Conservation (phyloP, 1,140 invertebrate genomes). For the Hycleus phaleratus region DNA sequence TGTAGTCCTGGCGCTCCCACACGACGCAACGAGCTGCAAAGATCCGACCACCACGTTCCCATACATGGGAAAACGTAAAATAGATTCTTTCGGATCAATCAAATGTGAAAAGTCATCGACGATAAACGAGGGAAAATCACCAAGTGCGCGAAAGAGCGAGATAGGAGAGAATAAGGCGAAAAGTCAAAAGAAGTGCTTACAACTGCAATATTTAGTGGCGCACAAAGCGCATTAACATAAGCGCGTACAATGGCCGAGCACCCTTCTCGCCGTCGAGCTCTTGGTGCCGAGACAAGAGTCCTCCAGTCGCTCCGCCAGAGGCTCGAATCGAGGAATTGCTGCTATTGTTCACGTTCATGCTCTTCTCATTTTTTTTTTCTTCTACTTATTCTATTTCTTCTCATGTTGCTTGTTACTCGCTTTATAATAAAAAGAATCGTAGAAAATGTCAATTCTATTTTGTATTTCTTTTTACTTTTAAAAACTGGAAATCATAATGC, state of each 20-base stretch:
- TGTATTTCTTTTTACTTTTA: too few species aligned
- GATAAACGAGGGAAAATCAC: too few species aligned
- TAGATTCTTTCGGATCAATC: too few species aligned
- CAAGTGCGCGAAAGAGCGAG: too few species aligned
- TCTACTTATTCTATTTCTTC: not conserved
- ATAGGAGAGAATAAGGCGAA: conserved; percentile 6
- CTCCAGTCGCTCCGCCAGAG: conserved; percentile 11
- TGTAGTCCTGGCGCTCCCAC: conserved; percentile 3
- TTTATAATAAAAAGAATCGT: conserved; percentile 1
- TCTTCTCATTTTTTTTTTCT: not conserved
- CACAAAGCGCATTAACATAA: conserved; percentile 26
- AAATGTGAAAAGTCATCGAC: too few species aligned
- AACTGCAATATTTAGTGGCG: conserved; percentile 25
- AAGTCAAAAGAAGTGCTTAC: conserved; percentile 25
- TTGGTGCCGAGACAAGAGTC: conserved; percentile 19
- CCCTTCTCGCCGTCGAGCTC: conserved; percentile 17
- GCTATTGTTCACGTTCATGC: conserved; percentile 13
- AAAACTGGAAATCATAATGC: too few species aligned
- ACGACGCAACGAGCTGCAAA: not conserved
- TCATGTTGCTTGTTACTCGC: not conserved
- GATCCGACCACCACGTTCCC: not conserved
- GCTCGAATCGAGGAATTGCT: conserved; percentile 16
- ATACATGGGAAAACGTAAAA: too few species aligned
- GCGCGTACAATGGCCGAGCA: conserved; percentile 15
- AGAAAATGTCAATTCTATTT: too few species aligned